Conservation (phyloP, 2,888 invertebrate genomes). For the Thelaira solivaga region DNA sequence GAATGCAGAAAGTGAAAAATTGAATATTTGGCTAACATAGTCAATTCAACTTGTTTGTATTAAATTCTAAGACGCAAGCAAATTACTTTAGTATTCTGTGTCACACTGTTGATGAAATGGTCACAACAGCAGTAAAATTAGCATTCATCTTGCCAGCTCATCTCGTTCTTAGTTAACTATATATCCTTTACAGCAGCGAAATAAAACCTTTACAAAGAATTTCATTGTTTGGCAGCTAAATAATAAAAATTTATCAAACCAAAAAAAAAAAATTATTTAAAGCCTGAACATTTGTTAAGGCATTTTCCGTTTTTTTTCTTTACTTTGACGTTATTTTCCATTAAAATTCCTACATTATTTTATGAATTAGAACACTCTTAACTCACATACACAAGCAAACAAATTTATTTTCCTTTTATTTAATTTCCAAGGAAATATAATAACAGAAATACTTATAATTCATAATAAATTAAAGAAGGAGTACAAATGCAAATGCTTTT, state of each 20-base stretch:
- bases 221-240: slow-evolving; percentile 38
- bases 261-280: not conserved
- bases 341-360: slow-evolving; percentile 73
- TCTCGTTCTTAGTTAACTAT: slow-evolving; percentile 21
- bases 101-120: not conserved
- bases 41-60: too few species aligned
- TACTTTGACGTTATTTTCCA: slow-evolving; percentile 72
- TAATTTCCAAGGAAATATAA: slow-evolving; percentile 7
- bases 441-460: slow-evolving; percentile 59
- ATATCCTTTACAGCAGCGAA: slow-evolving; percentile 36
- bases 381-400: slow-evolving; percentile 22
- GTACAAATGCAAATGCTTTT: slow-evolving; percentile 72
- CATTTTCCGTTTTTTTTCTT: slow-evolving; percentile 58
- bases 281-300: slow-evolving; percentile 66
- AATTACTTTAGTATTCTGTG: not conserved
- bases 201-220: slow-evolving; percentile 11
- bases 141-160: slow-evolving; percentile 33
- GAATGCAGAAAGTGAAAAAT: too few species aligned
- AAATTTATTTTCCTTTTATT: not conserved
- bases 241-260: not conserved
- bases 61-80: too few species aligned
- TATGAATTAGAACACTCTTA: slow-evolving; percentile 55
- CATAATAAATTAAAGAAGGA: slow-evolving; percentile 71
- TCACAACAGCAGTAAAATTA: slow-evolving; percentile 10
- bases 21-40: too few species aligned